Evolutionary conservation across 1,140 invertebrate species (phyloP).

Genomic region (Apis mellifera): DNA sequence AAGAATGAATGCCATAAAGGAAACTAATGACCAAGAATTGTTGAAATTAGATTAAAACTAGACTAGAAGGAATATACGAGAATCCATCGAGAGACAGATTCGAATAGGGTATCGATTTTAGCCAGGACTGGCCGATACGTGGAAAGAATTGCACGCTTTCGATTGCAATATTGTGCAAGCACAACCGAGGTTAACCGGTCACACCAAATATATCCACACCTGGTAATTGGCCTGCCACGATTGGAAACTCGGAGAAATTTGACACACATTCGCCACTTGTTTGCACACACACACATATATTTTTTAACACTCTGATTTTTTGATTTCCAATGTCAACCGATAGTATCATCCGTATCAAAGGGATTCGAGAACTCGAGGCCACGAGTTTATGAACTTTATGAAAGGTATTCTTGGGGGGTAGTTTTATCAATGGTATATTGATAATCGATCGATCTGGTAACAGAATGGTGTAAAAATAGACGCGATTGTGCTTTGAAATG

Average conservation of each 20-base stretch:
- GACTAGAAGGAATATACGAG: neutral
- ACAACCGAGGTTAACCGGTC: conserved; percentile 24
- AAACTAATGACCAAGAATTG: too few relatives aligned
- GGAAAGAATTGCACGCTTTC: conserved; percentile 11
- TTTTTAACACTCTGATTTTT: neutral
- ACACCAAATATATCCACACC: conserved; percentile 28
- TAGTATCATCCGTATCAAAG: neutral
- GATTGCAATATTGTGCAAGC: conserved; percentile 25
- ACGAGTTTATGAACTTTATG: neutral
- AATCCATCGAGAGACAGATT: neutral
- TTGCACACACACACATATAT: neutral
- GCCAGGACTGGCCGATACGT: neutral
- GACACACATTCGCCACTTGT: conserved; percentile 10
- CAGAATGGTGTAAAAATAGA: neutral
- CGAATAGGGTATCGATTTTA: conserved; percentile 16
- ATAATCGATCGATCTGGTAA: neutral
- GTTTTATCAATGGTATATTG: neutral
- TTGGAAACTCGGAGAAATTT: conserved; percentile 33
- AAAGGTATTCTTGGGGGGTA: neutral
- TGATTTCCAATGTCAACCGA: neutral
- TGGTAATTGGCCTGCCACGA: conserved; percentile 18
- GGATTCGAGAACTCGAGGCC: neutral
- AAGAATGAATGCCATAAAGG: too few relatives aligned
- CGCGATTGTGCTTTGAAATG: neutral
- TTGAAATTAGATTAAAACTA: neutral